Percentiles rank a stretch among this genome's conserved stretches.
Evolutionary conservation across 2,888 invertebrate genomes (phyloP).

Genomic region (Brenthis daphne): DNA sequence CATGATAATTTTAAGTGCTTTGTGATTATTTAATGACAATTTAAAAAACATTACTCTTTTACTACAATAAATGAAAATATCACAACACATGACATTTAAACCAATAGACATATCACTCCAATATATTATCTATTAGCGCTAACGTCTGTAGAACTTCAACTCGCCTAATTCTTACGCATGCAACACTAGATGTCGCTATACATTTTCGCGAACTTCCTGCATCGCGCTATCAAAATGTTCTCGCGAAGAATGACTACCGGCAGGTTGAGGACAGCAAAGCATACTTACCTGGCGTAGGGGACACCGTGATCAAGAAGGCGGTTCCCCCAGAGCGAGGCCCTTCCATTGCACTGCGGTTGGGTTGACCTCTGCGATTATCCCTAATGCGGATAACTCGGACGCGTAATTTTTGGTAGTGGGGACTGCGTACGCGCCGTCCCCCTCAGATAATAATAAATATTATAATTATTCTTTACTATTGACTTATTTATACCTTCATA

Average conservation of each 20-base stretch:
- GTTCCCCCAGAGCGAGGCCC: conserved; percentile 23
- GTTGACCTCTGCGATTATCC: conserved; percentile 24
- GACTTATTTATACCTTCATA: too few relatives aligned
- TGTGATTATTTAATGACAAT: too few relatives aligned
- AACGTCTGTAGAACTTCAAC: too few relatives aligned
- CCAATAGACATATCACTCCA: too few relatives aligned
- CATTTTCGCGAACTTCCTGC: not conserved
- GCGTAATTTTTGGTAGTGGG: conserved; percentile 24
- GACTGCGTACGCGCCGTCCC: conserved; percentile 22
- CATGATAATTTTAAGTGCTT: too few relatives aligned
- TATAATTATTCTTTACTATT: too few relatives aligned
- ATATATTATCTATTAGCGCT: too few relatives aligned
- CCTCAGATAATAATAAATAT: not conserved
- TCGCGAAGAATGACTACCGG: not conserved
- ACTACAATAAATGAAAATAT: too few relatives aligned
- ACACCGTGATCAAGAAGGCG: conserved; percentile 23
- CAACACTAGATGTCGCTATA: not conserved
- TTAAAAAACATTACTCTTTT: too few relatives aligned
- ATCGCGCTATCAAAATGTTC: conserved; percentile 6
- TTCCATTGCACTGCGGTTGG: conserved; percentile 22
- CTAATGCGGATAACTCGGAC: conserved; percentile 25
- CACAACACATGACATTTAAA: too few relatives aligned
- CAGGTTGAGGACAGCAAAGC: rapidly evolving
- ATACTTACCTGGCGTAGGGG: conserved; percentile 27
- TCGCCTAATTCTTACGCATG: too few relatives aligned